These are phyloP conservation scores for Notoglanidium macrostoma DNA, from an alignment of 2,797 vertebrate genomes.

Conservation along the genomic window DNA sequence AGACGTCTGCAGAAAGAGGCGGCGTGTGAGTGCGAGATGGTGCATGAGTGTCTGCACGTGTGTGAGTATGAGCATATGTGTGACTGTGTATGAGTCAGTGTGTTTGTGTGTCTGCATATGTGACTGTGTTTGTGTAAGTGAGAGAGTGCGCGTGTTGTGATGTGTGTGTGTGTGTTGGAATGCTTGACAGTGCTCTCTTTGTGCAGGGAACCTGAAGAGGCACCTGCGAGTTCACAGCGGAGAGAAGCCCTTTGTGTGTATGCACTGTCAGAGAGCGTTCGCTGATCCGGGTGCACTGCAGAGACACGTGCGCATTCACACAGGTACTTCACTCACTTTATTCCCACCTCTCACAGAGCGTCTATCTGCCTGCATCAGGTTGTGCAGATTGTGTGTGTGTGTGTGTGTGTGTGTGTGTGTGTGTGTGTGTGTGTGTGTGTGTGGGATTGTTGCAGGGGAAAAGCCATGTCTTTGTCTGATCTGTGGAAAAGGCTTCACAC, in stretches of 20 bases:
- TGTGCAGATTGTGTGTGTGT: neutral
- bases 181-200: conserved; percentile 16
- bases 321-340: conserved; percentile 74
- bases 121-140: conserved; percentile 69
- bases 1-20: conserved; percentile 16
- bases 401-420: conserved; percentile 4
- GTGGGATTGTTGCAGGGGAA: conserved; percentile 78
- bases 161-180: neutral
- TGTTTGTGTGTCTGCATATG: neutral
- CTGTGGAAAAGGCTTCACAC: conserved; percentile 96
- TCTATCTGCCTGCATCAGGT: neutral
- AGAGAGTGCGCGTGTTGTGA: neutral
- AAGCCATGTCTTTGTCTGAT: conserved; percentile 94
- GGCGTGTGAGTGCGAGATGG: no score
- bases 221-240: conserved; percentile 96
- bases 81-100: neutral
- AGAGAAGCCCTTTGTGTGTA: conserved; percentile 93
- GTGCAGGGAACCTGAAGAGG: conserved; percentile 91
- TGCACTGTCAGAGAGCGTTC: conserved; percentile 94
- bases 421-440: conserved; percentile 8
- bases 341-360: neutral
- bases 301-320: conserved; percentile 96
- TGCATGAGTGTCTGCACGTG: neutral
- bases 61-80: neutral
- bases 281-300: conserved; percentile 94